These are phyloP conservation scores for Nesometra sesokonis DNA, from an alignment of 35 echinoderm and acorn worm genomes.

Conservation along the genomic window DNA sequence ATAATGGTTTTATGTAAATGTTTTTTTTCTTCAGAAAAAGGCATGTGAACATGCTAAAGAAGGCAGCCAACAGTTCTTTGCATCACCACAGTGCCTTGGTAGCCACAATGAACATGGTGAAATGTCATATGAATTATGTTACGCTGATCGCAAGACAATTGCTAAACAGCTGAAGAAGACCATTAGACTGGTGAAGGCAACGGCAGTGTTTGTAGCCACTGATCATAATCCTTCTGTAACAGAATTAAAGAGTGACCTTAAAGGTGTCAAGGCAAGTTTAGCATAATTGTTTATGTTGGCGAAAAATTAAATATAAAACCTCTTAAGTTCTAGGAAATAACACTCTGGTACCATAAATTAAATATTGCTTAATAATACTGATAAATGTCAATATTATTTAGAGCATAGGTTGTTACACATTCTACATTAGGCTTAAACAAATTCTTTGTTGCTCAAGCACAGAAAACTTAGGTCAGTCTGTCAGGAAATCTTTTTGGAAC, in stretches of 20 bases:
- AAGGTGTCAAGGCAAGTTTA: neutral
- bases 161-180: conserved; percentile 46
- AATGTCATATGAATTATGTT: conserved; percentile 69
- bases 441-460: no score
- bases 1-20: neutral
- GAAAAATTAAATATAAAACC: no score
- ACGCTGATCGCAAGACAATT: conserved; percentile 30
- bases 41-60: conserved; percentile 62
- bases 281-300: no score
- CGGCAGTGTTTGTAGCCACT: conserved; percentile 76
- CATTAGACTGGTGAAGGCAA: conserved; percentile 84
- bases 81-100: conserved; percentile 88
- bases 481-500: no score
- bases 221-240: conserved; percentile 63
- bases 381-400: no score
- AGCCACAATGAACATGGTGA: conserved; percentile 58
- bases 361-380: no score
- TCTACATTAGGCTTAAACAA: no score
- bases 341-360: no score
- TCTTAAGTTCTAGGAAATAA: no score
- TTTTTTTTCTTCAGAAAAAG: conserved; percentile 29
- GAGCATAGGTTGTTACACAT: no score
- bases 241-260: conserved; percentile 28
- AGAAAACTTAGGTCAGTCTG: no score
- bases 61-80: conserved; percentile 50